phyloP scores from a whole-genome alignment of 2,113 vertebrate genomes.

The Recurvirostra avosetta region DNA sequence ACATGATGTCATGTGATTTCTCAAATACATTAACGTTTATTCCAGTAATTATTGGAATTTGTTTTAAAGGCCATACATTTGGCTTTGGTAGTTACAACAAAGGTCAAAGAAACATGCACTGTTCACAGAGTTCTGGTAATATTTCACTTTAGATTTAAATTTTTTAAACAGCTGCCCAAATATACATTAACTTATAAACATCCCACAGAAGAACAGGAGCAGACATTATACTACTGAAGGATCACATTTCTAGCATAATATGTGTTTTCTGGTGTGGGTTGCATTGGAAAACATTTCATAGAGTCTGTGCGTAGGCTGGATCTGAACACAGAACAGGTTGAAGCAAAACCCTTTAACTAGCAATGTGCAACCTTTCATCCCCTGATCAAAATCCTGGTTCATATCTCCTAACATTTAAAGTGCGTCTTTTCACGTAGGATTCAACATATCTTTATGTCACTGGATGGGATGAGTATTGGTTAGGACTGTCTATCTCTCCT shows the following conservation, averaged over 20 bases:
- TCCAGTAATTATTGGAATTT: background rate
- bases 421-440: background rate
- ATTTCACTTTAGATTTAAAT: background rate
- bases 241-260: background rate
- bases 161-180: background rate
- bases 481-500: background rate
- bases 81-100: background rate
- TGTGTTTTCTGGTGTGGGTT: background rate
- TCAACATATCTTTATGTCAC: background rate
- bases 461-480: background rate
- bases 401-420: background rate
- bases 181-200: background rate
- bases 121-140: background rate
- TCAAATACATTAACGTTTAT: background rate
- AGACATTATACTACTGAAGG: background rate
- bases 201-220: background rate
- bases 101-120: background rate
- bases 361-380: accelerated
- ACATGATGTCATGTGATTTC: background rate
- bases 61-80: background rate
- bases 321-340: background rate
- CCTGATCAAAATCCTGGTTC: background rate
- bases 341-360: background rate
- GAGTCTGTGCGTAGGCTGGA: background rate
- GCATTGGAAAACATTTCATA: background rate